Percentiles rank a stretch among this genome's conserved stretches.
phyloP scores from a whole-genome alignment of 2,113 vertebrate species.

The Ictalurus furcatus region DNA sequence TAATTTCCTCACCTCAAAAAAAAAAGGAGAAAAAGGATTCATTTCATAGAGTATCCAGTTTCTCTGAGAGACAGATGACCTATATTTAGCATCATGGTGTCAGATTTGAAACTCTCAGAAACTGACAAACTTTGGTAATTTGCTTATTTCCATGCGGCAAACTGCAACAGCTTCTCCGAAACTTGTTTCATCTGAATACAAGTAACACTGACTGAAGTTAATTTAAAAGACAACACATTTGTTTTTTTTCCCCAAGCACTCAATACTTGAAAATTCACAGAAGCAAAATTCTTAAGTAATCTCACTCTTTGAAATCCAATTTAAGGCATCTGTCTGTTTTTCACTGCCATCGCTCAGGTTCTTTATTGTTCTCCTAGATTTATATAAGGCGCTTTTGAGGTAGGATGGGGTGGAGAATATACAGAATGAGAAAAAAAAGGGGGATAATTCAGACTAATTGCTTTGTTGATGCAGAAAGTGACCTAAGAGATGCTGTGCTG shows the following conservation, averaged over 20 bases:
- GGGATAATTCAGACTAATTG: slow-evolving; percentile 40
- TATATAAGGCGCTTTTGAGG: slow-evolving; percentile 13
- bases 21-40: slow-evolving; percentile 9
- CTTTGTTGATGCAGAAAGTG: slow-evolving; percentile 40
- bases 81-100: slow-evolving; percentile 17
- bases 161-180: not conserved
- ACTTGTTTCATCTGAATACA: not conserved
- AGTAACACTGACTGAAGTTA: not conserved
- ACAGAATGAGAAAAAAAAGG: slow-evolving; percentile 5
- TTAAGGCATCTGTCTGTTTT: not conserved
- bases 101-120: slow-evolving; percentile 9
- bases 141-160: not conserved
- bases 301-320: slow-evolving; percentile 20
- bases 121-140: slow-evolving; percentile 23
- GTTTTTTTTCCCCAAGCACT: not conserved
- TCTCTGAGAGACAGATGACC: slow-evolving; percentile 8
- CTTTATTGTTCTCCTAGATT: slow-evolving; percentile 6
- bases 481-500: slow-evolving; percentile 29
- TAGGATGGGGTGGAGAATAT: not conserved
- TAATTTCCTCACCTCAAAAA: slow-evolving; percentile 58
- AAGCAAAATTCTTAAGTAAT: slow-evolving; percentile 38
- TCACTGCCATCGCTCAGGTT: not conserved
- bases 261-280: slow-evolving; percentile 54
- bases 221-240: not conserved
- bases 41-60: slow-evolving; percentile 37